phyloP scores from a whole-genome alignment of 2,113 vertebrate genomes.

The Scophthalmus maximus region DNA sequence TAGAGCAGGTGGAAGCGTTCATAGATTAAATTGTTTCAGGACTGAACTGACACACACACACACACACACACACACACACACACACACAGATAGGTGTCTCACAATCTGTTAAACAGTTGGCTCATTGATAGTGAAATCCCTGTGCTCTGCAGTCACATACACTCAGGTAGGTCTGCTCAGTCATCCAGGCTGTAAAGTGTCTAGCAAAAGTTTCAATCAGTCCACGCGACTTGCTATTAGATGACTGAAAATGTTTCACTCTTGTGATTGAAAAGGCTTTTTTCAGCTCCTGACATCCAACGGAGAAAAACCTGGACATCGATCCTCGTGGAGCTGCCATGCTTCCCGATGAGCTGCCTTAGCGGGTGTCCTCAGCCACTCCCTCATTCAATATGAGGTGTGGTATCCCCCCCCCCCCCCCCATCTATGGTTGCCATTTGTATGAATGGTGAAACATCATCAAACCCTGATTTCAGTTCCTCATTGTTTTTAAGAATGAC shows the following conservation, averaged over 20 bases:
- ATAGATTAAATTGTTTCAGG: conserved; percentile 18
- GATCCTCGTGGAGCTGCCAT: conserved; percentile 44
- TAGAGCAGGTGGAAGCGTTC: conserved; percentile 33
- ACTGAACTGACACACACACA: neutral
- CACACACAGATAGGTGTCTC: neutral
- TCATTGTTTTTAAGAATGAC: conserved; percentile 4
- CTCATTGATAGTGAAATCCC: conserved; percentile 27
- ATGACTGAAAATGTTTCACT: conserved; percentile 8
- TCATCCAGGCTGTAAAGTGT: conserved; percentile 1
- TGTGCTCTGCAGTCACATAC: conserved; percentile 24
- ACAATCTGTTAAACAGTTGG: too few species aligned
- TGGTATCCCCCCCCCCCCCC: conserved; percentile 27
- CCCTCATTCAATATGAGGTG: conserved; percentile 30
- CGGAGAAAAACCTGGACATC: conserved; percentile 51
- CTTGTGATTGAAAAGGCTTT: conserved; percentile 43
- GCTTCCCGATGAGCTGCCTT: conserved; percentile 39
- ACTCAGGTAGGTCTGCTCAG: conserved; percentile 3
- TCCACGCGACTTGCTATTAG: conserved; percentile 10
- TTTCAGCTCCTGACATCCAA: conserved; percentile 33
- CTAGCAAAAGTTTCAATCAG: conserved; percentile 24
- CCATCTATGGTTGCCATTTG: too few species aligned
- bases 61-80: neutral
- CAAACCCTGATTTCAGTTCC: too few species aligned
- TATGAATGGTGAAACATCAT: neutral
- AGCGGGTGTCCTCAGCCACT: conserved; percentile 38